Percentiles rank a stretch among this genome's conserved stretches.
Conservation (phyloP, 1,140 invertebrate species). For the Macrobrachium nipponense region DNA sequence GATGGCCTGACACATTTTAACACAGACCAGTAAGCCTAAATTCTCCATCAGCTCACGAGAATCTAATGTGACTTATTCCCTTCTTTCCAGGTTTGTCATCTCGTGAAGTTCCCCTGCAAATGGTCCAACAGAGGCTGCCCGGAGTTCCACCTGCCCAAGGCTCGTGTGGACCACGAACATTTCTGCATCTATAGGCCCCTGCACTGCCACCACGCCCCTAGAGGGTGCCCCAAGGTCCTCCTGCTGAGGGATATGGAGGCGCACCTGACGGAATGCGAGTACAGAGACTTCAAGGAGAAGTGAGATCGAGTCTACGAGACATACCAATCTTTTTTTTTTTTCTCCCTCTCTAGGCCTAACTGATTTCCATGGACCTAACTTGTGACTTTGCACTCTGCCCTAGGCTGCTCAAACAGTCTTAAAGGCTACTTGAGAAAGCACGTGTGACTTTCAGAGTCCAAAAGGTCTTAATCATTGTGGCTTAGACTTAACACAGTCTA, state of each 20-base stretch:
- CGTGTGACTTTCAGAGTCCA: too few species aligned
- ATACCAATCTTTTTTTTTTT: too few species aligned
- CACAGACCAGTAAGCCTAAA: too few species aligned
- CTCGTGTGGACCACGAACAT: constrained; percentile 51
- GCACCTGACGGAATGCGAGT: constrained; percentile 46
- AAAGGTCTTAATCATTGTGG: too few species aligned
- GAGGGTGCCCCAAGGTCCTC: constrained; percentile 52
- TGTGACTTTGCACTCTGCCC: too few species aligned
- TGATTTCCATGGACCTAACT: too few species aligned
- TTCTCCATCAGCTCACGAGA: too few species aligned
- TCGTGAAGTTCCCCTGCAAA: constrained; percentile 57
- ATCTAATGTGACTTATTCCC: background rate
- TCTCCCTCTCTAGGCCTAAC: background rate
- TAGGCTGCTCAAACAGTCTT: too few species aligned
- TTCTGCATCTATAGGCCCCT: constrained; percentile 55
- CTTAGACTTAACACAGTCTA: too few species aligned
- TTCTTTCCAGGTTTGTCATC: constrained; percentile 49
- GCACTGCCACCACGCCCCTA: constrained; percentile 48
- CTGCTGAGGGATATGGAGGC: constrained; percentile 43
- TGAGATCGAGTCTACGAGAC: constrained; percentile 7
- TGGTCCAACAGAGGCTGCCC: constrained; percentile 37
- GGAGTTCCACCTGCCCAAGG: constrained; percentile 36
- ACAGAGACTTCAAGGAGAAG: constrained; percentile 31
- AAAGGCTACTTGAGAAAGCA: too few species aligned
- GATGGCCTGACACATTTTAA: too few species aligned